Evolutionary conservation across 2,888 invertebrate species (phyloP).

Genomic region (Lysandra coridon): DNA sequence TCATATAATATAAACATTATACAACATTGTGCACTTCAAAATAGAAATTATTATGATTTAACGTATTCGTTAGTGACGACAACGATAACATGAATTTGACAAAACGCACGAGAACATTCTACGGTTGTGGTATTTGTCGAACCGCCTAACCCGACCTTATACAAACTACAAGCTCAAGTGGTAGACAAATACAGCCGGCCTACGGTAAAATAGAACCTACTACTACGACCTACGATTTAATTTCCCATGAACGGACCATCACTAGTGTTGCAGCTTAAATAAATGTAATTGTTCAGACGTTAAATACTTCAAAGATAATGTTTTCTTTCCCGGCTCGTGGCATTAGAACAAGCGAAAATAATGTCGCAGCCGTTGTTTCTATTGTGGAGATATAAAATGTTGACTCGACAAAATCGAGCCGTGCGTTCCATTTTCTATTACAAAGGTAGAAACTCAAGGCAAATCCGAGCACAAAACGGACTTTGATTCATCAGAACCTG

Average conservation of each 20-base stretch:
- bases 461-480: neutral
- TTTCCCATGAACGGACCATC: neutral
- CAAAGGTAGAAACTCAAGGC: neutral
- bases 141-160: conserved; percentile 42
- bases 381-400: neutral
- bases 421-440: neutral
- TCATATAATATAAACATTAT: too few species aligned
- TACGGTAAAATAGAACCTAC: conserved; percentile 2
- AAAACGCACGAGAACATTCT: conserved; percentile 41
- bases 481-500: neutral
- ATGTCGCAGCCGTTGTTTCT: neutral
- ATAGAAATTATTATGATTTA: neutral
- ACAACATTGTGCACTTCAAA: neutral
- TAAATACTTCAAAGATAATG: conserved; percentile 21
- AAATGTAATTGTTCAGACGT: conserved; percentile 26
- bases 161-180: conserved; percentile 40
- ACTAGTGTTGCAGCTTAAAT: conserved; percentile 7
- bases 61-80: neutral
- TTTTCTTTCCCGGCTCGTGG: neutral
- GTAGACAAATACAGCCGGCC: neutral
- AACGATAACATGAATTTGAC: conserved; percentile 35
- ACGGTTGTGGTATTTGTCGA: conserved; percentile 43
- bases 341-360: neutral
- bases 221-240: neutral
- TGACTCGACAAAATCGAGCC: neutral